These are phyloP conservation scores for Drosophila cracens DNA, from an alignment of 2,888 invertebrate genomes.

Conservation along the genomic window DNA sequence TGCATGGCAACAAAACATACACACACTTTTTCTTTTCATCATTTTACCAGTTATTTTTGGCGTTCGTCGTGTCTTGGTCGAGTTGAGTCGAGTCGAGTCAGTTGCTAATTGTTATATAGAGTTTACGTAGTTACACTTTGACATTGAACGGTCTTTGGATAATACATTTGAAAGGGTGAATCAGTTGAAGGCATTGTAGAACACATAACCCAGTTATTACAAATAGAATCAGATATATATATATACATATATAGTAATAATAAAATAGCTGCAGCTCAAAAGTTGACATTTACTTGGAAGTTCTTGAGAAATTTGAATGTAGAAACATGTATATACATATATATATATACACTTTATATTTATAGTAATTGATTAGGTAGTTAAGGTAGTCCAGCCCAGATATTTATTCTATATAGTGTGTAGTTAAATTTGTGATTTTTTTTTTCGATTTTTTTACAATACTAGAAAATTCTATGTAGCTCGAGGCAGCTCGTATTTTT, in stretches of 20 bases:
- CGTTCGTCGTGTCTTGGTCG: slow-evolving; percentile 48
- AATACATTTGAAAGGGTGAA: background rate
- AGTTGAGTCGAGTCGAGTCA: slow-evolving; percentile 44
- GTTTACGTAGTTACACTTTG: slow-evolving; percentile 14
- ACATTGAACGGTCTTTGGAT: slow-evolving; percentile 17
- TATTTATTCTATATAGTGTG: slow-evolving; percentile 30
- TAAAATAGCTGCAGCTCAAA: slow-evolving; percentile 38
- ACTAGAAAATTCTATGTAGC: slow-evolving; percentile 34
- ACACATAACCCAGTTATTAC: slow-evolving; percentile 31
- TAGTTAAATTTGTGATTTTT: slow-evolving; percentile 15
- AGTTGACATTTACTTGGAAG: slow-evolving; percentile 7
- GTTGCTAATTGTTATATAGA: slow-evolving; percentile 35
- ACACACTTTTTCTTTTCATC: slow-evolving; percentile 67
- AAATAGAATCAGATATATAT: slow-evolving; percentile 11
- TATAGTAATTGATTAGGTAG: slow-evolving; percentile 10
- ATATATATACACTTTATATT: slow-evolving; percentile 10
- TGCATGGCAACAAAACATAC: slow-evolving; percentile 80
- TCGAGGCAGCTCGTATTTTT: slow-evolving; percentile 45
- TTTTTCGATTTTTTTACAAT: slow-evolving; percentile 43
- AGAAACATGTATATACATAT: slow-evolving; percentile 7
- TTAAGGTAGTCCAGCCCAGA: slow-evolving; percentile 45
- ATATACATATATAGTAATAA: slow-evolving; percentile 11
- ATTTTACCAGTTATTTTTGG: slow-evolving; percentile 25
- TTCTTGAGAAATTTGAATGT: slow-evolving; percentile 1
- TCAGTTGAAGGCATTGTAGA: slow-evolving; percentile 6